A percentile compares a stretch with the other conserved stretches of the same genome.
Conservation (phyloP, 2,113 vertebrate species). For the Litocranius walleri region DNA sequence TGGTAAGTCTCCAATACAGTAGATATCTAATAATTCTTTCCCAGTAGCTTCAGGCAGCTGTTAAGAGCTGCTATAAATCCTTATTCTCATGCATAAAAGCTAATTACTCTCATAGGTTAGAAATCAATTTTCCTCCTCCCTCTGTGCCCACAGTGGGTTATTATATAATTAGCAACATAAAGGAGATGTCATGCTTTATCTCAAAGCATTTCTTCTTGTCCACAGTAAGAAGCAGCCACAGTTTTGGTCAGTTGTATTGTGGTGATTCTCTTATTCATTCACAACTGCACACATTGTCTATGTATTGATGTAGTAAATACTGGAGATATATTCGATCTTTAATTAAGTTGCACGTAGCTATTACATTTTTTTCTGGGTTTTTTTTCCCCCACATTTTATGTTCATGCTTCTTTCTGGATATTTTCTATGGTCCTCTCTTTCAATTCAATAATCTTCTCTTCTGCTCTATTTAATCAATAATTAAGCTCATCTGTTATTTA, state of each 20-base stretch:
- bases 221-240: background rate
- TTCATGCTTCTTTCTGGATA: background rate
- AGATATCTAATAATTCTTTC: background rate
- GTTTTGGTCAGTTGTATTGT: background rate
- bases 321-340: background rate
- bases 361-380: background rate
- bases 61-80: slow-evolving; percentile 33
- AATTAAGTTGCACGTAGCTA: background rate
- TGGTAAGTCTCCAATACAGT: background rate
- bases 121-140: slow-evolving; percentile 43
- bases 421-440: background rate
- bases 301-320: background rate
- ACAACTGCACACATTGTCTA: background rate
- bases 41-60: slow-evolving; percentile 14
- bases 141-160: background rate
- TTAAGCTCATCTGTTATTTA: background rate
- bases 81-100: slow-evolving; percentile 25
- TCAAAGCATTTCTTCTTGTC: background rate
- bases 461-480: background rate
- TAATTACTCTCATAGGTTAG: slow-evolving; percentile 35
- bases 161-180: slow-evolving; percentile 50
- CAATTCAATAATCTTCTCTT: background rate
- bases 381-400: background rate
- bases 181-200: slow-evolving; percentile 15
- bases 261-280: background rate